Evolutionary conservation across 2,113 vertebrate genomes (phyloP).

Genomic region (Mormyrus iriodes): DNA sequence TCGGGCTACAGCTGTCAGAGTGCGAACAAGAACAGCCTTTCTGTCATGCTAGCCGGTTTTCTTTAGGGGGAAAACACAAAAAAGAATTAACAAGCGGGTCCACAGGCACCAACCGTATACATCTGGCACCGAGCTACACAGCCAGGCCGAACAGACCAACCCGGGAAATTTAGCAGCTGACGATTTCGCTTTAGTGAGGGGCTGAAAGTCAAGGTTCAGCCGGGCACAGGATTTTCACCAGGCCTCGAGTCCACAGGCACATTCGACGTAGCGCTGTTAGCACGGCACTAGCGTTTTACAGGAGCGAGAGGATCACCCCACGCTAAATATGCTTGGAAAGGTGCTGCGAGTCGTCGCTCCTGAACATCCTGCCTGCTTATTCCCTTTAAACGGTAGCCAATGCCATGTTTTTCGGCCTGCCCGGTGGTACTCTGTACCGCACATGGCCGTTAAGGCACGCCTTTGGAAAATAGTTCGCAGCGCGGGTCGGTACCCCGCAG

Average conservation of each 20-base stretch:
- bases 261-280: not conserved
- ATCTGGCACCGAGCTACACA: not conserved
- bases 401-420: not conserved
- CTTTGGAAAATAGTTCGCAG: not conserved
- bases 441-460: not conserved
- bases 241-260: not conserved
- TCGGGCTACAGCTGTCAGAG: slow-evolving; percentile 7
- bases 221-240: not conserved
- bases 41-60: slow-evolving; percentile 13
- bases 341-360: not conserved
- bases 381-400: not conserved
- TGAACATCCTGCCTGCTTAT: not conserved
- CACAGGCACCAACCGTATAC: slow-evolving; percentile 1
- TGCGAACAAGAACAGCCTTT: not conserved
- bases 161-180: not conserved
- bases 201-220: not conserved
- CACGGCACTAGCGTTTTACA: not conserved
- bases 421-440: not conserved
- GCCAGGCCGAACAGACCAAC: slow-evolving; percentile 9
- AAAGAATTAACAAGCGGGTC: slow-evolving; percentile 29
- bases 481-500: not conserved
- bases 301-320: not conserved
- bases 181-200: not conserved
- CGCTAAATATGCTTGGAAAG: not conserved
- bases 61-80: slow-evolving; percentile 9